These are phyloP conservation scores for Oplegnathus fasciatus DNA, from an alignment of 2,113 vertebrate species.

Conservation along the genomic window DNA sequence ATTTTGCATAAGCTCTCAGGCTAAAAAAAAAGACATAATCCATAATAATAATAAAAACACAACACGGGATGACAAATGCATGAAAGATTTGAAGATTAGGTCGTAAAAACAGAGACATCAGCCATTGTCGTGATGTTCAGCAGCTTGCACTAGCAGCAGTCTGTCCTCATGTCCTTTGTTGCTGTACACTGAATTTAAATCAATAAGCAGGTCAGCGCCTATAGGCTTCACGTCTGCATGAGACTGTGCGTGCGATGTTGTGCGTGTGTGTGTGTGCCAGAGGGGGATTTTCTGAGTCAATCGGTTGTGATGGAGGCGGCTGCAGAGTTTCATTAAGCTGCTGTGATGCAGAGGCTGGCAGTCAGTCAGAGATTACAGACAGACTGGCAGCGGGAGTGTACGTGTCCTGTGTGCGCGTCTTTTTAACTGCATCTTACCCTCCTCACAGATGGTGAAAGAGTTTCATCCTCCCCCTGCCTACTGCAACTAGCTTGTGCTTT, in stretches of 20 bases:
- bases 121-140: conserved; percentile 23
- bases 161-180: conserved; percentile 25
- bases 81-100: conserved; percentile 7
- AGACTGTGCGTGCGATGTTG: conserved; percentile 36
- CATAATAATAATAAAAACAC: conserved; percentile 24
- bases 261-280: conserved; percentile 44
- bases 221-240: conserved; percentile 48
- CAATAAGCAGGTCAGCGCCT: conserved; percentile 75
- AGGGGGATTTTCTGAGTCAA: conserved; percentile 73
- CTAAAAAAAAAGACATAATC: conserved; percentile 24
- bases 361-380: conserved; percentile 76
- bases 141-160: conserved; percentile 5
- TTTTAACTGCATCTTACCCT: conserved; percentile 44
- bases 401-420: conserved; percentile 24
- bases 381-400: conserved; percentile 42
- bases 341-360: conserved; percentile 70
- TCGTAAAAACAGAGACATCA: conserved; percentile 26
- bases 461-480: conserved; percentile 30
- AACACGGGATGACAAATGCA: conserved; percentile 31
- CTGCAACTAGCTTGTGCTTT: conserved; percentile 22
- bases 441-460: conserved; percentile 58
- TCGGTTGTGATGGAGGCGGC: conserved; percentile 63
- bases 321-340: conserved; percentile 77
- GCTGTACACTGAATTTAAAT: conserved; percentile 28
- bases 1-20: conserved; percentile 45